Conservation (phyloP, 2,888 invertebrate genomes). For the Pharmacophagus antenor region DNA sequence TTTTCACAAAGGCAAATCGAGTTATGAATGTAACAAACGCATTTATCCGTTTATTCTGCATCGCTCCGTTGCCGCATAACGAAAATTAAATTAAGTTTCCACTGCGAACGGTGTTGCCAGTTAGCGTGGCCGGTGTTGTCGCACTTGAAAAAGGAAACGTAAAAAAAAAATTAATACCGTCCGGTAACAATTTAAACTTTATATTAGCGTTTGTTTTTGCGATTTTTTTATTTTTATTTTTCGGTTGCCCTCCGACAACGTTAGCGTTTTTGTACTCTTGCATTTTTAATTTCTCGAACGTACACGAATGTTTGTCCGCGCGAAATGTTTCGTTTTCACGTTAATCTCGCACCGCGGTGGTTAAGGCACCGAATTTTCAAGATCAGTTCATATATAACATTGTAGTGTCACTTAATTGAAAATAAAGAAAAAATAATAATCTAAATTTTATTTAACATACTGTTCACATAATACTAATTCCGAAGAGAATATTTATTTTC, state of each 20-base stretch:
- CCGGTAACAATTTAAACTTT: slow-evolving; percentile 26
- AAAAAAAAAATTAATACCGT: slow-evolving; percentile 4
- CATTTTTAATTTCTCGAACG: slow-evolving; percentile 16
- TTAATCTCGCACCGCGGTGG: background rate
- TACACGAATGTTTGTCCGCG: background rate
- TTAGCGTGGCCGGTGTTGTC: slow-evolving; percentile 3
- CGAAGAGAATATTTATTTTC: no score
- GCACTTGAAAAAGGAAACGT: slow-evolving; percentile 7
- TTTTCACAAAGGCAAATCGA: slow-evolving; percentile 71
- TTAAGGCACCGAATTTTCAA: background rate
- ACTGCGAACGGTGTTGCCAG: slow-evolving; percentile 22
- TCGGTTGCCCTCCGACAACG: slow-evolving; percentile 36
- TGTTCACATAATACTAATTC: no score
- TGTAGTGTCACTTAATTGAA: no score
- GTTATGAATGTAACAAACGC: slow-evolving; percentile 68
- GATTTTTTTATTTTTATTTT: no score
- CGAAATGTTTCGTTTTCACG: background rate
- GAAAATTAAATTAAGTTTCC: slow-evolving; percentile 63
- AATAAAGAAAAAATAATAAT: no score
- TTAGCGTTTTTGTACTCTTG: slow-evolving; percentile 5
- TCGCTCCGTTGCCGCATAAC: slow-evolving; percentile 62
- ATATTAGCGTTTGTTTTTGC: slow-evolving; percentile 16
- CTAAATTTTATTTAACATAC: no score
- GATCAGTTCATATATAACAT: no score
- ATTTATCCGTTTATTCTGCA: slow-evolving; percentile 68